Evolutionary conservation across 92 coral and sea anemone species (phyloP).

Genomic region (Muricea muricata): DNA sequence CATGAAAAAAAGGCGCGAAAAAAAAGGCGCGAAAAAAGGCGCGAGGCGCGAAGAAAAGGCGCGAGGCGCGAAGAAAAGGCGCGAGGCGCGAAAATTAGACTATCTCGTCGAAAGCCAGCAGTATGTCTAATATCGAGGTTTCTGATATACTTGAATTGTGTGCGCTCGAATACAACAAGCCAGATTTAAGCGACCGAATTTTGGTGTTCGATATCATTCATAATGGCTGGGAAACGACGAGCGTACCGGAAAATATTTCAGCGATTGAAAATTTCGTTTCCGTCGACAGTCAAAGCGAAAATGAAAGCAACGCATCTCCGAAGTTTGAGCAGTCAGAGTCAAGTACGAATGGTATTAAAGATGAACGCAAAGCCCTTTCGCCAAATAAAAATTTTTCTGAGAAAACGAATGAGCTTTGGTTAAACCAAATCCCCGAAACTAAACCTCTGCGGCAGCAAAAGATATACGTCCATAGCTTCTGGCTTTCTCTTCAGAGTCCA

Average conservation of each 20-base stretch:
- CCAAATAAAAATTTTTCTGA: too few species aligned
- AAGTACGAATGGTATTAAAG: too few species aligned
- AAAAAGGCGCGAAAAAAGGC: too few species aligned
- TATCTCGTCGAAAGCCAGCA: too few species aligned
- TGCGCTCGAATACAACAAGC: constrained; percentile 30
- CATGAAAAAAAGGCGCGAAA: too few species aligned
- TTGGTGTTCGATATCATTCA: constrained; percentile 20
- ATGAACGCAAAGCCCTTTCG: too few species aligned
- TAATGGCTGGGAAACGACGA: constrained; percentile 10
- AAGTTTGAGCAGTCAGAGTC: too few species aligned
- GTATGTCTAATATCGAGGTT: not conserved
- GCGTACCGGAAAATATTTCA: not conserved
- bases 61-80: too few species aligned
- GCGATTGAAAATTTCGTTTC: not conserved
- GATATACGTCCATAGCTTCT: not conserved
- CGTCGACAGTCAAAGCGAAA: too few species aligned
- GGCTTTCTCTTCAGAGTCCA: constrained; percentile 10
- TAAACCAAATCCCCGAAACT: not conserved
- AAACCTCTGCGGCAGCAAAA: not conserved
- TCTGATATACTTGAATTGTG: not conserved
- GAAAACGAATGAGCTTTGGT: too few species aligned
- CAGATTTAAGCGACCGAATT: constrained; percentile 4
- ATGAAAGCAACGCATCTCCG: not conserved
- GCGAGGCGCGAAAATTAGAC: not conserved
- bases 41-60: too few species aligned